These are phyloP conservation scores for Podiceps cristatus DNA, from an alignment of 2,113 vertebrate species.

Conservation along the genomic window DNA sequence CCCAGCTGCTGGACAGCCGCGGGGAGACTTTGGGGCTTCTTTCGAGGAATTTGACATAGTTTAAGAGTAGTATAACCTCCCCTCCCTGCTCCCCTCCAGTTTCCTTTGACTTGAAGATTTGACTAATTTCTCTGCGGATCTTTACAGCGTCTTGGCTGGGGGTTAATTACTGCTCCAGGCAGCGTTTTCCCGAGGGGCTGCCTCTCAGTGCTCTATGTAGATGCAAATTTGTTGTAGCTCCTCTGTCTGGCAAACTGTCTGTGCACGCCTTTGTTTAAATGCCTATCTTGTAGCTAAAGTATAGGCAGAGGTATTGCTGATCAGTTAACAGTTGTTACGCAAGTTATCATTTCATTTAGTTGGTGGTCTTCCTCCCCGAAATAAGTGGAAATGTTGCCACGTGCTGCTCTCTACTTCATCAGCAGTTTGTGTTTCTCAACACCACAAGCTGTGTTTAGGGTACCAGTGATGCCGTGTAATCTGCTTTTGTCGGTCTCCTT, in stretches of 20 bases:
- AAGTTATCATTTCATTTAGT: fast-evolving
- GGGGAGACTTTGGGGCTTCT: background rate
- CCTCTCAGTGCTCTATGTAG: fast-evolving
- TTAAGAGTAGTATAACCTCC: too few species aligned
- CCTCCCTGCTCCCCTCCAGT: fast-evolving
- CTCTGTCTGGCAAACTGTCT: background rate
- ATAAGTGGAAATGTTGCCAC: background rate
- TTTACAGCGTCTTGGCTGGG: fast-evolving
- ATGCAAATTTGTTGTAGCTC: fast-evolving
- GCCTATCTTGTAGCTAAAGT: fast-evolving
- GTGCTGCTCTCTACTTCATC: background rate
- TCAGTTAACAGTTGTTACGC: background rate
- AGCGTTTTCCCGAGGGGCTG: background rate
- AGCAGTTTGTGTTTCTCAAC: background rate
- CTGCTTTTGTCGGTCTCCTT: background rate
- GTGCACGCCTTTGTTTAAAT: fast-evolving
- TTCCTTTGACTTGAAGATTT: background rate
- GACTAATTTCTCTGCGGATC: fast-evolving
- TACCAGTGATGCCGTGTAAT: fast-evolving
- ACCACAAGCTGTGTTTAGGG: background rate
- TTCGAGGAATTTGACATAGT: fast-evolving
- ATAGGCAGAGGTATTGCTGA: background rate
- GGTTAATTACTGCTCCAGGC: background rate
- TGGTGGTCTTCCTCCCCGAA: background rate
- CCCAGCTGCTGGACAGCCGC: fast-evolving